These are phyloP conservation scores for Tetropium fuscum DNA, from an alignment of 2,888 invertebrate genomes.

Conservation along the genomic window DNA sequence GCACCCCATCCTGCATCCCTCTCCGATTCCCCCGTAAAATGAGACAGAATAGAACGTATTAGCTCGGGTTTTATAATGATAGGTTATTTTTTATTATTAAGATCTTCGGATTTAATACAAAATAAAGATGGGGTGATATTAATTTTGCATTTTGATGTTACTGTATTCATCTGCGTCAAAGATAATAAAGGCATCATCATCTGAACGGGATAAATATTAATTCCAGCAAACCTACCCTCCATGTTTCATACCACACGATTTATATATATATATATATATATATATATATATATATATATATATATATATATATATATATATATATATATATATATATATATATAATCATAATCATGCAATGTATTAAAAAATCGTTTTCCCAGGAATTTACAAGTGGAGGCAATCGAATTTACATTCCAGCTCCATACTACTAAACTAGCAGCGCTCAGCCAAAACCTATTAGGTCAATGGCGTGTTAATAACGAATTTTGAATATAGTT, in stretches of 20 bases:
- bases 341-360: too few relatives aligned
- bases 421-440: not conserved
- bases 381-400: too few relatives aligned
- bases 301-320: too few relatives aligned
- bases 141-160: slow-evolving; percentile 51
- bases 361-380: too few relatives aligned
- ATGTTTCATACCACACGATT: too few relatives aligned
- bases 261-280: too few relatives aligned
- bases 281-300: too few relatives aligned
- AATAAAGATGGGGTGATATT: slow-evolving; percentile 44
- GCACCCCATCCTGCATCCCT: slow-evolving; percentile 39
- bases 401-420: too few relatives aligned
- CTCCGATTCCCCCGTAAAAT: slow-evolving; percentile 10
- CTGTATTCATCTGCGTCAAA: slow-evolving; percentile 50
- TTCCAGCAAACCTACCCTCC: too few relatives aligned
- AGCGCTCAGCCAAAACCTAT: slow-evolving; percentile 46
- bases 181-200: slow-evolving; percentile 48
- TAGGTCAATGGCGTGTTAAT: slow-evolving; percentile 65
- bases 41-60: slow-evolving; percentile 41
- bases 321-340: too few relatives aligned
- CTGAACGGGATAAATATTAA: slow-evolving; percentile 37
- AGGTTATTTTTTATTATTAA: slow-evolving; percentile 61
- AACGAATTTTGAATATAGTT: slow-evolving; percentile 64
- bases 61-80: slow-evolving; percentile 57
- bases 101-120: slow-evolving; percentile 49